Percentiles rank a stretch among this genome's conserved stretches.
Evolutionary conservation across 2,113 vertebrate species (phyloP).

Genomic region (Anoplopoma fimbria): DNA sequence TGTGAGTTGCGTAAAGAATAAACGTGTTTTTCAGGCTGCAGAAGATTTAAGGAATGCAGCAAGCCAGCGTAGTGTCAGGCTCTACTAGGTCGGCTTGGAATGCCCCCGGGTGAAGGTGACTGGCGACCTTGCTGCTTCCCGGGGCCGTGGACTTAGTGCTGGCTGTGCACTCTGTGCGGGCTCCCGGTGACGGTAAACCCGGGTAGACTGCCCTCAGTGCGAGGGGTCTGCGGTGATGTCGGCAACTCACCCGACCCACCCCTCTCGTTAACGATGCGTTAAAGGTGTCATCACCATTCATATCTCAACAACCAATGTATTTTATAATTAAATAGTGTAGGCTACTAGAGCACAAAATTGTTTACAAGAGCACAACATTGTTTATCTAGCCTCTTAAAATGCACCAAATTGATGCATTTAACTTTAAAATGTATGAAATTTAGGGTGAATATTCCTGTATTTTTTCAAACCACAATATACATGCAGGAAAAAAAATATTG

Average conservation of each 20-base stretch:
- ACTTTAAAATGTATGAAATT: not conserved
- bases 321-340: not conserved
- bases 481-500: not conserved
- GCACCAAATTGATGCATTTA: not conserved
- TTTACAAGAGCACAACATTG: not conserved
- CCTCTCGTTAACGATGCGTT: not conserved
- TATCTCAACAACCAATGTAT: not conserved
- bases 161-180: not conserved
- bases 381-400: not conserved
- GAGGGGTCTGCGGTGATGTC: not conserved
- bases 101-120: not conserved
- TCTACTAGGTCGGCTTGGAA: not conserved
- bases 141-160: not conserved
- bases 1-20: not conserved
- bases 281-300: not conserved
- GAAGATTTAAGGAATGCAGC: not conserved
- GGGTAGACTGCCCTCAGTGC: not conserved
- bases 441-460: not conserved
- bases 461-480: not conserved
- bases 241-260: not conserved
- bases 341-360: not conserved
- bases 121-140: no score
- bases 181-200: no score
- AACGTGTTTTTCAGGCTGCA: not conserved
- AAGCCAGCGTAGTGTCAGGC: not conserved